Percentiles rank a stretch among this genome's conserved stretches.
phyloP scores from a whole-genome alignment of 1,140 invertebrate genomes.

The Tachypleus tridentatus region DNA sequence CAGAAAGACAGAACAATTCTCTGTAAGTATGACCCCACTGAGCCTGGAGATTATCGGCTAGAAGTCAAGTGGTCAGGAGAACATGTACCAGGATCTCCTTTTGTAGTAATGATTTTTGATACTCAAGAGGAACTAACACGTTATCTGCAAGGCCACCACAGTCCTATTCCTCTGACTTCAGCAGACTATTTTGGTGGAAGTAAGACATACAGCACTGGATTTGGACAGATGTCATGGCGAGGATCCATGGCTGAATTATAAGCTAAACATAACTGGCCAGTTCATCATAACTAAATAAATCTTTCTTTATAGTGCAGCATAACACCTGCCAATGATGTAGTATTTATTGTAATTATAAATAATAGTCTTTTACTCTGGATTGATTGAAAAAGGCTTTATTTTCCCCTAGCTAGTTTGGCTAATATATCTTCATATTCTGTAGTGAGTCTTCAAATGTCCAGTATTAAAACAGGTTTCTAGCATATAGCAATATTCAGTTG shows the following conservation, averaged over 20 bases:
- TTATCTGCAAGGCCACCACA: constrained; percentile 30
- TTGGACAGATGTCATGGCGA: constrained; percentile 39
- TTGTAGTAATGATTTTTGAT: constrained; percentile 97
- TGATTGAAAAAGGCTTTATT: no score
- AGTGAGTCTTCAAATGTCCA: no score
- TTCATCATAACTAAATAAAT: no score
- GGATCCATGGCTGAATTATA: constrained; percentile 31
- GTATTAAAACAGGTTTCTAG: no score
- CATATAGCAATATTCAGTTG: no score
- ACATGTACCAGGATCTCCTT: constrained; percentile 92
- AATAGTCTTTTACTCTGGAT: no score
- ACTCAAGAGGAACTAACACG: constrained; percentile 83
- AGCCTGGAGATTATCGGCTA: constrained; percentile 95
- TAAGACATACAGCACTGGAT: constrained; percentile 40
- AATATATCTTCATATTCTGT: no score
- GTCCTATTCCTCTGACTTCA: constrained; percentile 20
- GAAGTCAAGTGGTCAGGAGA: constrained; percentile 98
- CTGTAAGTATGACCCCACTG: constrained; percentile 92
- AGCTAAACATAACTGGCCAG: not conserved
- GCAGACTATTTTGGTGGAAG: constrained; percentile 41
- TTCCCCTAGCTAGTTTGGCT: no score
- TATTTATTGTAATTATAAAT: no score
- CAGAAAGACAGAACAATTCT: constrained; percentile 96
- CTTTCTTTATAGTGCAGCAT: no score
- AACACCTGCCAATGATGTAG: no score